Evolutionary conservation across 1,140 invertebrate genomes (phyloP), one percentile per base, ranked within the genome.

Genomic region (Dryas iulia): DNA sequence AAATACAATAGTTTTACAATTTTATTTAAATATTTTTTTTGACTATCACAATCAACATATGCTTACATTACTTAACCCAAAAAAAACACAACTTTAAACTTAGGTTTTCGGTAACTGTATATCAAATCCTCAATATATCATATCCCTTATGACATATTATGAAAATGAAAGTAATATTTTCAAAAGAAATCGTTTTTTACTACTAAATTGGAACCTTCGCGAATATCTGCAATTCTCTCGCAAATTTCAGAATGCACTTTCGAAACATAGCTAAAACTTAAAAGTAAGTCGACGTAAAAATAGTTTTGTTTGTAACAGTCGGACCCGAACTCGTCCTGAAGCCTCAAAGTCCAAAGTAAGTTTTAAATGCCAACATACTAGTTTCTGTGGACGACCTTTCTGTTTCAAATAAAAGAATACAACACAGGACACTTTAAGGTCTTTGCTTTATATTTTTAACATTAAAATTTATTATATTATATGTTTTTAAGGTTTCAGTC

Each of bases 331-430:
- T 30, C 56, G 56, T 31, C 8, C 54, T 64, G 28, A 31, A 58
- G 30, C 54, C 2, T 39, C 33, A 57, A 58, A 65, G 24, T 58
- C 25, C 23, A 24, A 64, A 56, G 28, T 33, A 66, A 68, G 14
- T 53, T 67, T 67, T 67, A 74, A 74, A 74, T 71, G 72, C 39
- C 72, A 73, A 53, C 23, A 35, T 39, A 5, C 59, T 65, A 52
- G 62, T 65, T 18, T 57, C 26, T 21, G 66, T 31, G 33, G 66
- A 67, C 71, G 72, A 71, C 72, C 60, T 74, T 74, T 74, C 23
- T 56, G 26, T 39, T 61, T 57, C 11, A 26, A 57, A 57, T 28
- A 39, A 68, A 28, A n/a, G n/a, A 61, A 68, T 30, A 24, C 58
- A 56, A 61, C 54, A 33, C 39, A 54, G 35, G 23, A 53, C 12